Percentiles rank a stretch among this genome's conserved stretches.
Evolutionary conservation across 2,888 invertebrate genomes (phyloP).

Genomic region (Archaeoteleia sp.): DNA sequence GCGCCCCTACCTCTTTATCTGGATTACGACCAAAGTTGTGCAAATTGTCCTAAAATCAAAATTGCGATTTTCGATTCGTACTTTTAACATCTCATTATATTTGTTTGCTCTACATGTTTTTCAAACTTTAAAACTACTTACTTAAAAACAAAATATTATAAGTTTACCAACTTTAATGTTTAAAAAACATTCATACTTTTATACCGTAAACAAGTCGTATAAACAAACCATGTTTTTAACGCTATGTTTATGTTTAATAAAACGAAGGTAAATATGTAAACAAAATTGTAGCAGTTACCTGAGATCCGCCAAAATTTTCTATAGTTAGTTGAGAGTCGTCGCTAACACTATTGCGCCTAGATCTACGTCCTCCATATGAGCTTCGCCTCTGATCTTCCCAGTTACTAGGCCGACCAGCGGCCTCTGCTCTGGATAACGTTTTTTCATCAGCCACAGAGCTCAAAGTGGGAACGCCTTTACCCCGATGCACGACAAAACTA

Average conservation of each 20-base stretch:
- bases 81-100: no score
- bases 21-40: conserved; percentile 90
- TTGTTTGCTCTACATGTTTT: neutral
- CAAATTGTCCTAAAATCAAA: conserved; percentile 79
- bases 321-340: conserved; percentile 94
- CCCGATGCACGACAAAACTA: conserved; percentile 88
- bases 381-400: conserved; percentile 85
- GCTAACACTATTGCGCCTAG: conserved; percentile 87
- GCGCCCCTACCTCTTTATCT: conserved; percentile 81
- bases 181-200: no score
- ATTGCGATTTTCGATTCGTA: neutral
- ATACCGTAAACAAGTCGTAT: no score
- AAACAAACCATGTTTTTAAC: no score
- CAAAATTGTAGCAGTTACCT: conserved; percentile 70
- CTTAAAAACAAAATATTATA: no score
- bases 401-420: conserved; percentile 91
- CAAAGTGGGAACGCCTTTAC: conserved; percentile 85
- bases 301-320: conserved; percentile 94
- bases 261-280: no score
- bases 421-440: conserved; percentile 74
- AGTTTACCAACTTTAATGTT: no score
- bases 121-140: no score
- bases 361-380: conserved; percentile 88
- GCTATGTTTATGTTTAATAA: no score
- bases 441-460: conserved; percentile 83